These are phyloP conservation scores for Aotus griseimembra DNA, from an alignment of 2,797 vertebrate genomes.

Conservation along the genomic window DNA sequence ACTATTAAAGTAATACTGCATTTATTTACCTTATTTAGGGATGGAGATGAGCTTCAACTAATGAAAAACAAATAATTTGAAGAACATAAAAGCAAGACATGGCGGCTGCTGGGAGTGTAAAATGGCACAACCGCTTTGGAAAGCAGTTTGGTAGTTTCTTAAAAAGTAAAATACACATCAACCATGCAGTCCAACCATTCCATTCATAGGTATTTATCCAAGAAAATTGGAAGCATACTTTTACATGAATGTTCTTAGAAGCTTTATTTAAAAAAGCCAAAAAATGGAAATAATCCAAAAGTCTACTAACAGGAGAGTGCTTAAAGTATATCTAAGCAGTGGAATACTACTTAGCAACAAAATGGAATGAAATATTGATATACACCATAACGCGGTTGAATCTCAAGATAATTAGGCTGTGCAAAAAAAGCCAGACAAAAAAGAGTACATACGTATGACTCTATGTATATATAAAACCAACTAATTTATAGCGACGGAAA, in stretches of 20 bases:
- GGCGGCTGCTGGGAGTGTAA: neutral
- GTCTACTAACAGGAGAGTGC: neutral
- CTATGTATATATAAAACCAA: neutral
- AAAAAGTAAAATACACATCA: neutral
- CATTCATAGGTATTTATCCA: neutral
- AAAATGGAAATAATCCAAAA: neutral
- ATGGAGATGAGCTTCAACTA: neutral
- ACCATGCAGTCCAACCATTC: neutral
- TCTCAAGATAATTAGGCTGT: neutral
- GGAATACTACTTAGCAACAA: neutral
- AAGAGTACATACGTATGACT: neutral
- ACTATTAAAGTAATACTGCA: neutral
- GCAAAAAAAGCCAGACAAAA: neutral
- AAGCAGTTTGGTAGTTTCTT: neutral
- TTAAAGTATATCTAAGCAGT: neutral
- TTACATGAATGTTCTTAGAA: neutral
- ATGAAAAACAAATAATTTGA: neutral
- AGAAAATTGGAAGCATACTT: neutral
- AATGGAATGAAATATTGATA: neutral
- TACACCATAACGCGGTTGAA: neutral
- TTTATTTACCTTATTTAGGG: neutral
- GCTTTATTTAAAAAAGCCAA: neutral
- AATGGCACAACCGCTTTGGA: neutral
- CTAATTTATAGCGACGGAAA: neutral
- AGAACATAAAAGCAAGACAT: constrained; percentile 9